phyloP scores from a whole-genome alignment of 2,888 invertebrate species.

The Lasioglossum figueresi region DNA sequence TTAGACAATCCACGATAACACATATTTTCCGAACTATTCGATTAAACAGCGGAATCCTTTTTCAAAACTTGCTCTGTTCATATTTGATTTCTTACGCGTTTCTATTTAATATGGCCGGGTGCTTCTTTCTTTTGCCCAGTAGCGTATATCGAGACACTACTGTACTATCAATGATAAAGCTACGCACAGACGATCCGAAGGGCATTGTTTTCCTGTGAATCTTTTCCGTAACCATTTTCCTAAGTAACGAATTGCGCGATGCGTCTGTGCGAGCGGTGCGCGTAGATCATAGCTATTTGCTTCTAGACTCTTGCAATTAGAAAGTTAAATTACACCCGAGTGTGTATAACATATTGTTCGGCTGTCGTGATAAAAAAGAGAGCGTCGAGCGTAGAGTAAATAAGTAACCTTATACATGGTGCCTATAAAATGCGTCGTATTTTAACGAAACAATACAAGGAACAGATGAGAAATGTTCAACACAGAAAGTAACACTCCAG shows the following conservation, averaged over 20 bases:
- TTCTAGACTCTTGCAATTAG: slow-evolving; percentile 1
- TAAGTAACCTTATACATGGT: background rate
- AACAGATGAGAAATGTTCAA: background rate
- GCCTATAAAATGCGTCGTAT: background rate
- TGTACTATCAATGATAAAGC: background rate
- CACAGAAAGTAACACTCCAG: background rate
- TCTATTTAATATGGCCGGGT: too few relatives aligned
- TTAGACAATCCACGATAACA: too few relatives aligned
- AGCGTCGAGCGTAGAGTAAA: slow-evolving; percentile 5
- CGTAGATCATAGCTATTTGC: background rate
- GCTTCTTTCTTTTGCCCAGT: too few relatives aligned
- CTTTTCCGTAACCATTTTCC: background rate
- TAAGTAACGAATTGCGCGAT: background rate
- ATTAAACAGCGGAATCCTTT: too few relatives aligned
- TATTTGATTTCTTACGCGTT: too few relatives aligned
- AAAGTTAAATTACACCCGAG: background rate
- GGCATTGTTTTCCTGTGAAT: background rate
- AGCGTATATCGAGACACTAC: background rate
- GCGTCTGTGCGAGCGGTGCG: background rate
- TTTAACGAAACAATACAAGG: background rate
- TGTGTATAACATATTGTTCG: background rate
- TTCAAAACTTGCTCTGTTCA: too few relatives aligned
- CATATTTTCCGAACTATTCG: too few relatives aligned
- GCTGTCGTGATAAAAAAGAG: slow-evolving; percentile 8
- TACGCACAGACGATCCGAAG: background rate